A percentile compares a stretch with the other conserved stretches of the same genome.
These are phyloP conservation scores for Condylostylus longicornis DNA, from an alignment of 1,140 invertebrate genomes.

Conservation along the genomic window DNA sequence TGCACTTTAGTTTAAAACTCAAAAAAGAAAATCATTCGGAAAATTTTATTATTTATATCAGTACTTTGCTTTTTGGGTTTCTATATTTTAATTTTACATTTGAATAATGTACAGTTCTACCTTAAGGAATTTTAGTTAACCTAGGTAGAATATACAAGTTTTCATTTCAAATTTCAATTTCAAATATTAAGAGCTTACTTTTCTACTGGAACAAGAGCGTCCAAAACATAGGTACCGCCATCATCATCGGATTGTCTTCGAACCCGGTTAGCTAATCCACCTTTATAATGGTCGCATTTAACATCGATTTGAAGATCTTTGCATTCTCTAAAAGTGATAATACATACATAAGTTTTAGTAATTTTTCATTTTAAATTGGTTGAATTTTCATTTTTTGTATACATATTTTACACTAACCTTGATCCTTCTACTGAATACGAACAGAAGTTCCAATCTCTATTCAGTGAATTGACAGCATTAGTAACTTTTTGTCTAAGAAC, in stretches of 20 bases:
- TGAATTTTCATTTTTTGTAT: background rate
- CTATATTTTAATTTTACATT: too few species aligned
- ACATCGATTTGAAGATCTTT: slow-evolving; percentile 78
- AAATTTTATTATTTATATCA: too few species aligned
- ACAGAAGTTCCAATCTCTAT: slow-evolving; percentile 88
- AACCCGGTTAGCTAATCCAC: slow-evolving; percentile 40
- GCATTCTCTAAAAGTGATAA: slow-evolving; percentile 49
- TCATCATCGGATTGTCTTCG: slow-evolving; percentile 48
- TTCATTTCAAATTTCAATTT: too few species aligned
- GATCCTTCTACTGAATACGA: slow-evolving; percentile 60
- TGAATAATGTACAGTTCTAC: too few species aligned
- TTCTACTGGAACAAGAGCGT: slow-evolving; percentile 64
- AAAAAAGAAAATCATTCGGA: too few species aligned
- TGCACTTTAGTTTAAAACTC: too few species aligned
- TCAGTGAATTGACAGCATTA: slow-evolving; percentile 73
- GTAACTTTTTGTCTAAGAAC: slow-evolving; percentile 76
- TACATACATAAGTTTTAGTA: background rate
- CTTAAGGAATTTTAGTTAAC: too few species aligned
- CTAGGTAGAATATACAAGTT: too few species aligned
- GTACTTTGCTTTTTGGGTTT: too few species aligned
- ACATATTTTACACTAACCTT: slow-evolving; percentile 10
- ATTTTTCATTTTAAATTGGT: background rate
- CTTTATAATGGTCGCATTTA: slow-evolving; percentile 60
- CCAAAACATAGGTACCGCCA: slow-evolving; percentile 59
- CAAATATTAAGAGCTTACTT: too few species aligned